Percentiles rank a stretch among this genome's conserved stretches.
Conservation (phyloP, 1,140 invertebrate species). For the Drosophila pandora region DNA sequence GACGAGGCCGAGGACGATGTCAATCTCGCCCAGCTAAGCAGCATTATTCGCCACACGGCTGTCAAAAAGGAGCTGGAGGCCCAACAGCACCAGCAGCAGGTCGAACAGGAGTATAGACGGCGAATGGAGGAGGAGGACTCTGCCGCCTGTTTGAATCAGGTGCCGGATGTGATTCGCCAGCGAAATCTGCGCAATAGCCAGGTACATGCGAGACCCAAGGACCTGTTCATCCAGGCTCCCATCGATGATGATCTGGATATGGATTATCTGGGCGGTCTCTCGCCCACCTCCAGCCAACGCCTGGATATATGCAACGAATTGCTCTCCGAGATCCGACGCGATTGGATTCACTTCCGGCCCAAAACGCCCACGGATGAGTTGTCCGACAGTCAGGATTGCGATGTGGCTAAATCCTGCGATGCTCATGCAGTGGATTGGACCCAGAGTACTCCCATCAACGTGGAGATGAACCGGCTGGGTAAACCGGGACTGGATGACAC, state of each 20-base stretch:
- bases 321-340: conserved; percentile 75
- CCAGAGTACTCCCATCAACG: conserved; percentile 85
- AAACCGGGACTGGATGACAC: conserved; percentile 22
- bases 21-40: conserved; percentile 81
- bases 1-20: conserved; percentile 80
- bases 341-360: conserved; percentile 90
- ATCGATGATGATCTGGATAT: conserved; percentile 27
- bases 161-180: conserved; percentile 76
- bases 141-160: conserved; percentile 57
- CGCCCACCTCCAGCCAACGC: conserved; percentile 79
- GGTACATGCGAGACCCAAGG: conserved; percentile 36
- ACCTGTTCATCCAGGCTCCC: conserved; percentile 49
- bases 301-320: conserved; percentile 82
- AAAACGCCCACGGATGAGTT: conserved; percentile 86
- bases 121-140: conserved; percentile 42
- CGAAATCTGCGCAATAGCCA: conserved; percentile 61
- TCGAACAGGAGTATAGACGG: conserved; percentile 39
- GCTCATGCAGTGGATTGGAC: conserved; percentile 84
- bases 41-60: conserved; percentile 73
- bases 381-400: conserved; percentile 56
- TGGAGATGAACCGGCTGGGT: conserved; percentile 84
- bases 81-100: conserved; percentile 57
- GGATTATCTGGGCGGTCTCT: conserved; percentile 71
- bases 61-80: conserved; percentile 72
- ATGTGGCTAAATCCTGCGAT: conserved; percentile 41